Evolutionary conservation across 2,888 invertebrate genomes (phyloP).

Genomic region (Hypomecis atomaria): DNA sequence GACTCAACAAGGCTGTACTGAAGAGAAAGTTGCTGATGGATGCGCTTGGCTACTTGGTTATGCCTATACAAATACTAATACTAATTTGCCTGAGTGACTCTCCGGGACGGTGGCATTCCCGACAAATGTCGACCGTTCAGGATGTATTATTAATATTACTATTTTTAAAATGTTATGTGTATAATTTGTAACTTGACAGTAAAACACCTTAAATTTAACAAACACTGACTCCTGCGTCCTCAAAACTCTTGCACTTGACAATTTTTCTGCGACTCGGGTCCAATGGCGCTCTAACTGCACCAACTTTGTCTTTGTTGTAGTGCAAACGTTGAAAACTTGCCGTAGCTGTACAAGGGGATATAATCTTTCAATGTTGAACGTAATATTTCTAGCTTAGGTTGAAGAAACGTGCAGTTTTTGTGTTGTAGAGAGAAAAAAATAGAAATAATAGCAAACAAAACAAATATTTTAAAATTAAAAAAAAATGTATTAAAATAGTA

Average conservation of each 20-base stretch:
- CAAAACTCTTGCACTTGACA: constrained; percentile 17
- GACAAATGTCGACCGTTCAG: not conserved
- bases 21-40: not conserved
- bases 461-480: too few species aligned
- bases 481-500: too few species aligned
- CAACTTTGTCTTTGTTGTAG: constrained; percentile 30
- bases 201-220: not conserved
- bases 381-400: not conserved
- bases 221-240: not conserved
- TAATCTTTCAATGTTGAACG: constrained; percentile 1
- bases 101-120: constrained; percentile 1
- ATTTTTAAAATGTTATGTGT: not conserved
- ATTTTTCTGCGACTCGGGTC: constrained; percentile 28
- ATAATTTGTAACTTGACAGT: not conserved
- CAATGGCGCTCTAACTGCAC: constrained; percentile 20
- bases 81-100: not conserved
- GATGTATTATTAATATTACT: not conserved
- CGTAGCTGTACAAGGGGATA: constrained; percentile 8
- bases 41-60: not conserved
- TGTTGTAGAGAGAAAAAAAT: too few species aligned
- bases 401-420: too few species aligned
- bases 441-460: too few species aligned
- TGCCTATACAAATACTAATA: not conserved
- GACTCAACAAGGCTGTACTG: too few species aligned
- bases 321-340: constrained; percentile 14